A percentile compares a stretch with the other conserved stretches of the same genome.
Evolutionary conservation across 2,797 vertebrate species (phyloP).

Genomic region (Danio aesculapii): DNA sequence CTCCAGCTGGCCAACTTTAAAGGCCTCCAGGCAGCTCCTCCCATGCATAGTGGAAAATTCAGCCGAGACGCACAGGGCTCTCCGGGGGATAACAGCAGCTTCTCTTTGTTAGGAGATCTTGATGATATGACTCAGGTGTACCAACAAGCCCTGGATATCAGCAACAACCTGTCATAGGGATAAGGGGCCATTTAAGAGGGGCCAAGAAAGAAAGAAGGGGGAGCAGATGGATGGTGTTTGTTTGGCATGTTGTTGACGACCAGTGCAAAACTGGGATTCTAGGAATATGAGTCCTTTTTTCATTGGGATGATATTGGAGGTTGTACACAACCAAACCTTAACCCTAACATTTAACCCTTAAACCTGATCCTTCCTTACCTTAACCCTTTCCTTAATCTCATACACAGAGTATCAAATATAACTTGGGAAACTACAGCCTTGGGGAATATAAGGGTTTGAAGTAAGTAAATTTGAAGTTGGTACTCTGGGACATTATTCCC

Average conservation of each 20-base stretch:
- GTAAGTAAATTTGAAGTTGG: constrained; percentile 35
- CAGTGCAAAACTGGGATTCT: constrained; percentile 82
- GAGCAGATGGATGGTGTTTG: constrained; percentile 54
- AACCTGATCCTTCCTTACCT: constrained; percentile 1
- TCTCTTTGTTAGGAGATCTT: constrained; percentile 96
- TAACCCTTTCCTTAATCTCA: constrained; percentile 13
- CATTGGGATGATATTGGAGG: constrained; percentile 63
- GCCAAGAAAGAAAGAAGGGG: constrained; percentile 56
- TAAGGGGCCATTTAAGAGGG: constrained; percentile 47
- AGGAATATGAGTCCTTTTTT: constrained; percentile 60
- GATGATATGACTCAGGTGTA: constrained; percentile 99
- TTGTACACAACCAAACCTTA: constrained; percentile 60
- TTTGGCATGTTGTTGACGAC: constrained; percentile 76
- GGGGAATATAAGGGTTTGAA: constrained; percentile 35
- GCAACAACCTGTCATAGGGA: constrained; percentile 92
- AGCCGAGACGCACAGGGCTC: constrained; percentile 85
- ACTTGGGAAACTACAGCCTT: constrained; percentile 23
- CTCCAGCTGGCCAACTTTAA: constrained; percentile 95
- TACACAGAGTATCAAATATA: constrained; percentile 32
- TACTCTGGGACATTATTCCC: constrained; percentile 40
- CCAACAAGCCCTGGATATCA: constrained; percentile 98
- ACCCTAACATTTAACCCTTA: constrained; percentile 11
- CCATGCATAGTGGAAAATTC: constrained; percentile 89
- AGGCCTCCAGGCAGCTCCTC: constrained; percentile 87
- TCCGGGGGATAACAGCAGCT: constrained; percentile 95